Conservation (phyloP, 2,113 vertebrate species). For the Oxyura jamaicensis region DNA sequence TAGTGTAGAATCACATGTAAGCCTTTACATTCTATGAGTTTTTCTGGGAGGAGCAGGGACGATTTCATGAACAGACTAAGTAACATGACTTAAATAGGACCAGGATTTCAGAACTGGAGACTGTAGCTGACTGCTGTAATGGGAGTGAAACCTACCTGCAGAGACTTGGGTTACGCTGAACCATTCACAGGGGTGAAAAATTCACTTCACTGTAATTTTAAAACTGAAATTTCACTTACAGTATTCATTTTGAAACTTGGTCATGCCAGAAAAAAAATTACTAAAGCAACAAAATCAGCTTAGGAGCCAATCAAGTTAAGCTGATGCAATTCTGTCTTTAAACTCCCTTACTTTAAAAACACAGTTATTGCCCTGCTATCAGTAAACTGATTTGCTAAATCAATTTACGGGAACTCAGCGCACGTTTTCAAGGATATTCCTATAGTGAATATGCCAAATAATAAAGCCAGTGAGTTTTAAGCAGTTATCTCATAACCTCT, state of each 20-base stretch:
- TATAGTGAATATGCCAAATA: not conserved
- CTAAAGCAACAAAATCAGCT: conserved; percentile 5
- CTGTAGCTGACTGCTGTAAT: not conserved
- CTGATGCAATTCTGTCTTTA: not conserved
- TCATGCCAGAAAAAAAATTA: not conserved
- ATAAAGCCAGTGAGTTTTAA: not conserved
- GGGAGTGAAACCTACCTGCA: not conserved
- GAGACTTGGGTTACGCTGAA: not conserved
- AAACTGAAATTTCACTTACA: not conserved
- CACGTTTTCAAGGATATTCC: not conserved
- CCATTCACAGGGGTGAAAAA: not conserved
- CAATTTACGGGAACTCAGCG: not conserved
- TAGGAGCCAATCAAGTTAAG: not conserved
- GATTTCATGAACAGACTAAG: not conserved
- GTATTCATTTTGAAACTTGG: not conserved
- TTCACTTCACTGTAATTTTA: not conserved
- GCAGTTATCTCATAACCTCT: not conserved
- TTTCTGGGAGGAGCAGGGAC: not conserved
- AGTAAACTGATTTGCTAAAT: conserved; percentile 18
- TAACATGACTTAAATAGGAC: not conserved
- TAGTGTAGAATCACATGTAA: not conserved
- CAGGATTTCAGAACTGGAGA: not conserved
- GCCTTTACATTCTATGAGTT: not conserved
- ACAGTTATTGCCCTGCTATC: not conserved
- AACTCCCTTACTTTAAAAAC: not conserved